phyloP scores from a whole-genome alignment of 2,797 vertebrate genomes.

The Tamandua tetradactyla region DNA sequence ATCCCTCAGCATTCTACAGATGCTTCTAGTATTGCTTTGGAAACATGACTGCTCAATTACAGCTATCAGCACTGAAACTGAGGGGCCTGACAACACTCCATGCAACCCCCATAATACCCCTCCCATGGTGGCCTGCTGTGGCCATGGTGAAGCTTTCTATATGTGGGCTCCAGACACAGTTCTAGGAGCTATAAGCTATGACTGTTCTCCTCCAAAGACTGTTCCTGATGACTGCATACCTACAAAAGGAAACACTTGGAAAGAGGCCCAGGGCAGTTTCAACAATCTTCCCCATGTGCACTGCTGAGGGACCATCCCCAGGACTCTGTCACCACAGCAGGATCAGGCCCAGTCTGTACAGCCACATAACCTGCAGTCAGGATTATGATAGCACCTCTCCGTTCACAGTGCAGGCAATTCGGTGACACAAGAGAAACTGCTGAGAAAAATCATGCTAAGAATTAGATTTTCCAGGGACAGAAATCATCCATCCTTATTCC shows the following conservation, averaged over 20 bases:
- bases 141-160: rapidly evolving
- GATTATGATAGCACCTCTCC: not conserved
- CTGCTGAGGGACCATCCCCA: not conserved
- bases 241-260: not conserved
- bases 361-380: not conserved
- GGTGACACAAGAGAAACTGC: not conserved
- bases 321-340: too few relatives aligned
- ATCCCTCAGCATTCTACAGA: too few relatives aligned
- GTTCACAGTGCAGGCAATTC: not conserved
- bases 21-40: not conserved
- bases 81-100: not conserved
- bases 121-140: too few relatives aligned
- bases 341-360: too few relatives aligned
- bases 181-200: not conserved
- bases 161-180: not conserved
- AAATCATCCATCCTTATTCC: not conserved
- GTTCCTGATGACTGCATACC: not conserved
- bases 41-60: not conserved
- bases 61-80: not conserved
- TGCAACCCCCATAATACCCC: rapidly evolving
- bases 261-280: not conserved
- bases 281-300: rapidly evolving
- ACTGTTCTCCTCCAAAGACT: rapidly evolving
- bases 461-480: not conserved
- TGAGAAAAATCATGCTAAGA: not conserved